Conservation (phyloP, 2,113 vertebrate species). For the Xenopus borealis region DNA sequence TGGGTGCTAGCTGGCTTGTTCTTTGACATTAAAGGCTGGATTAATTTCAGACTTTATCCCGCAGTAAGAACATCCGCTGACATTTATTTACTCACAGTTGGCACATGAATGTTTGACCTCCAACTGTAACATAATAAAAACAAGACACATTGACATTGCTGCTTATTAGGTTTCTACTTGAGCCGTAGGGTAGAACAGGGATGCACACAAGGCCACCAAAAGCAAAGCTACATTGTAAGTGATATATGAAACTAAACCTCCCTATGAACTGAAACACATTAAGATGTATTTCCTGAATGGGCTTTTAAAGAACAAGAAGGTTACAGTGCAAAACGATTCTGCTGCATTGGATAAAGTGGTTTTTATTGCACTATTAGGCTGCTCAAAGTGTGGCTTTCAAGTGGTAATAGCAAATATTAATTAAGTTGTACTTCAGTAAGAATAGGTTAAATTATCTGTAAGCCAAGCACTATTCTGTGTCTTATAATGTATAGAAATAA, state of each 20-base stretch:
- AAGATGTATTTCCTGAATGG: neutral
- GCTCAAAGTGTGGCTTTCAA: no score
- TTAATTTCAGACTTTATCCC: neutral
- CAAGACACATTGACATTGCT: neutral
- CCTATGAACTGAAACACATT: neutral
- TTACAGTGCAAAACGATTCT: neutral
- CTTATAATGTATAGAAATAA: no score
- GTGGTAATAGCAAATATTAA: no score
- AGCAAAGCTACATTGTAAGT: neutral
- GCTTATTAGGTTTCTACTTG: neutral
- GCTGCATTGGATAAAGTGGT: neutral
- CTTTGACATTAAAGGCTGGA: neutral
- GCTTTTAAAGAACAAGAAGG: neutral
- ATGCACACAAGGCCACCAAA: neutral
- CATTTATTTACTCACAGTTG: slow-evolving; percentile 1
- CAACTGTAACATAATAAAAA: slow-evolving; percentile 5
- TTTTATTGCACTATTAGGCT: neutral
- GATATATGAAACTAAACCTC: neutral
- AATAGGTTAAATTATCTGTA: no score
- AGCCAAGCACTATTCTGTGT: no score
- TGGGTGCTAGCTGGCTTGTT: neutral
- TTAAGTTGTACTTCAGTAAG: no score
- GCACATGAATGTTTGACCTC: neutral
- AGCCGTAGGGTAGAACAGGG: neutral
- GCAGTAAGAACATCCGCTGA: neutral